phyloP scores from a whole-genome alignment of 2,888 invertebrate genomes.

The Harpalus rufipes region DNA sequence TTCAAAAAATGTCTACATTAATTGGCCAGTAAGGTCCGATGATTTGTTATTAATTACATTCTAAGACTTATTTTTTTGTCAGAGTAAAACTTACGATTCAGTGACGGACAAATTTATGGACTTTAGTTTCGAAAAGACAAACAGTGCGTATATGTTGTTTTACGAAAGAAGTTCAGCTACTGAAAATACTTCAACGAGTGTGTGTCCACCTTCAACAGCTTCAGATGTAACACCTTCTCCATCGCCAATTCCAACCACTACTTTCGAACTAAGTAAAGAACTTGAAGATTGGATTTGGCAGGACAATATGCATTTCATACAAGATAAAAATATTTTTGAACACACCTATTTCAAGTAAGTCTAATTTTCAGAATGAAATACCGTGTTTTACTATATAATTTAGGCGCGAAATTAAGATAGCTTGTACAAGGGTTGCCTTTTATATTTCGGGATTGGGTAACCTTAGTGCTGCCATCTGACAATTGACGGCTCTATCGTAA shows the following conservation, averaged over 20 bases:
- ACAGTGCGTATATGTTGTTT: conserved; percentile 98
- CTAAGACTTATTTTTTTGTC: conserved; percentile 72
- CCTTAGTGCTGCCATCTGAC: too few relatives aligned
- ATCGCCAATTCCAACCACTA: conserved; percentile 70
- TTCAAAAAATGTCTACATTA: too few relatives aligned
- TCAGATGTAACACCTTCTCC: conserved; percentile 66
- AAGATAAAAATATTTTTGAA: conserved; percentile 97
- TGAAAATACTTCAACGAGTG: conserved; percentile 74
- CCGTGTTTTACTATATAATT: too few relatives aligned
- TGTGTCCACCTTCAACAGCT: conserved; percentile 69
- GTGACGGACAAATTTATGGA: conserved; percentile 98
- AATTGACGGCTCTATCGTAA: too few relatives aligned
- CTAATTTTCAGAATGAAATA: too few relatives aligned
- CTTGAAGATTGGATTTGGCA: conserved; percentile 98
- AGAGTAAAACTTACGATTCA: conserved; percentile 97
- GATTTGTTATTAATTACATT: conserved; percentile 54
- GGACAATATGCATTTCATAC: conserved; percentile 96
- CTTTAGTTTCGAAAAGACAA: conserved; percentile 98
- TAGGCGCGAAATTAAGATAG: too few relatives aligned
- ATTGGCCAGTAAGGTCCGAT: too few relatives aligned
- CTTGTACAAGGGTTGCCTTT: too few relatives aligned
- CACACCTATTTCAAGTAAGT: conserved; percentile 96
- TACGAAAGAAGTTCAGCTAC: conserved; percentile 87
- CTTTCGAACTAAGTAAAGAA: conserved; percentile 85
- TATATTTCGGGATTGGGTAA: too few relatives aligned